These are phyloP conservation scores for Orthosia cruda DNA, from an alignment of 2,888 invertebrate genomes.

Conservation along the genomic window DNA sequence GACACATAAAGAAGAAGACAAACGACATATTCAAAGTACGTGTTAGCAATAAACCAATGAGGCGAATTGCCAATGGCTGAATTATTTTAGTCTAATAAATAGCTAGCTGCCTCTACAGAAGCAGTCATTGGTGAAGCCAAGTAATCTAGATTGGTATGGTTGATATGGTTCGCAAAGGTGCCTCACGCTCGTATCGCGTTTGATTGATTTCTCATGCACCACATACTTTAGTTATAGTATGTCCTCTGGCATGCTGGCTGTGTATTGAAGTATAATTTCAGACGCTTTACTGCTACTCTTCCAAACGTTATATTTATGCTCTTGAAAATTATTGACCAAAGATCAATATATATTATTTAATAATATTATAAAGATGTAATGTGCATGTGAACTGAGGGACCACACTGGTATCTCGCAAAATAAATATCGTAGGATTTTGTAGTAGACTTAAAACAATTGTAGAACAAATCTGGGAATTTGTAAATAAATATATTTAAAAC, in stretches of 20 bases:
- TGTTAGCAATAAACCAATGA: slow-evolving; percentile 14
- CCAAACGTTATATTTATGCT: no score
- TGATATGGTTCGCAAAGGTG: slow-evolving; percentile 8
- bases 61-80: neutral
- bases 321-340: no score
- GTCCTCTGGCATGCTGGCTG: no score
- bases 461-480: no score
- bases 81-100: slow-evolving; percentile 12
- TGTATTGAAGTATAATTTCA: neutral
- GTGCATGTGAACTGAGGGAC: no score
- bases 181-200: neutral
- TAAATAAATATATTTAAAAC: no score
- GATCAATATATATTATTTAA: no score
- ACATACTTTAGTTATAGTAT: neutral
- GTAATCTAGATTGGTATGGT: slow-evolving; percentile 14
- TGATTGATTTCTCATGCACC: slow-evolving; percentile 31
- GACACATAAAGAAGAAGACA: slow-evolving; percentile 10
- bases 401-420: no score
- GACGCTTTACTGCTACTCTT: neutral
- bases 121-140: slow-evolving; percentile 5
- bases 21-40: slow-evolving; percentile 9
- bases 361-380: no score
- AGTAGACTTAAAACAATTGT: no score
- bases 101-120: neutral
- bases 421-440: no score